Base-by-base conservation (phyloP, 2,888 invertebrate species). In the Yponomeuta malinellus region DNA sequence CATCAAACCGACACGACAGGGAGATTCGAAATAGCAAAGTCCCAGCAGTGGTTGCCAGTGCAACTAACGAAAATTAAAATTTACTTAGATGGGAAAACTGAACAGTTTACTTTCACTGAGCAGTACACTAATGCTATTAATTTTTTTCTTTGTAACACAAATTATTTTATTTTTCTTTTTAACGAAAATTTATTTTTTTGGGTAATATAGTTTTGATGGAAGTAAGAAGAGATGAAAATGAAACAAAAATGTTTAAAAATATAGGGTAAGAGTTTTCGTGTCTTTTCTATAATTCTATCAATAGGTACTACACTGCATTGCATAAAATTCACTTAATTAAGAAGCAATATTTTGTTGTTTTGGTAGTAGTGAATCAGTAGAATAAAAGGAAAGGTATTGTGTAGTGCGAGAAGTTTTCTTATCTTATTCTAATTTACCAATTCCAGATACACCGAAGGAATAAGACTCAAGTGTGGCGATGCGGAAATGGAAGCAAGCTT, bases 401-500 rank as follows among this genome's bases (percentile, higher is more conserved):
- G 33, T 33, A 43, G 5, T 43, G 5, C 1, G 43, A 43, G 43
- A 4, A 43, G 5, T 59, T 59, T 15, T 59, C 52, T 52, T 9
- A 52, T 52, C 37, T 43, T 1, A 43, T 43, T 43, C 43, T 43
- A 43, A 43, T 43, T 43, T 43, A 43, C 6, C 43, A 52, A 15
- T 81, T 80, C 43, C 80, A 95, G 96, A 71, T 98, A 98, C 82
- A 97, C 97, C 0, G 98, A 98, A 87, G 99, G 97, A 1, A 94
- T 99, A 64, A 96, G 95, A 85, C 93, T 94, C 2, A 95, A 95
- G 78, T 96, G 96, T 83, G 93, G 96, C 75, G 89, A 93, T 74
- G 80, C 87, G 0, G 95, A 96, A 75, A 85, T 98, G 1, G 95
- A 96, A 81, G 96, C 98, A 9, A 95, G 95, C 72, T 92, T 99